Evolutionary conservation across 2,888 invertebrate genomes (phyloP).

Genomic region (Tachina lurida): DNA sequence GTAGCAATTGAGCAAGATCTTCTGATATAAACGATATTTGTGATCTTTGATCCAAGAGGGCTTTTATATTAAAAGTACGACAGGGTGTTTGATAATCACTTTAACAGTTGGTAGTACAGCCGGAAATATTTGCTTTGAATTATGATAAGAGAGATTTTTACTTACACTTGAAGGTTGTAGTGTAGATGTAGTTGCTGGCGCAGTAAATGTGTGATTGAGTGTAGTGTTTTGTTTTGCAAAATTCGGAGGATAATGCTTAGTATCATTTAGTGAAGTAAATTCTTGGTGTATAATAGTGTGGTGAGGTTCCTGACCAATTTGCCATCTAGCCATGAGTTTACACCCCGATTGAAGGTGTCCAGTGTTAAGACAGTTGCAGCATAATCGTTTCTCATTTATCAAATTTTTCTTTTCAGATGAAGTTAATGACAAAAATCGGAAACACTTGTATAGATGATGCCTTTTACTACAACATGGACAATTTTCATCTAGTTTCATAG

Average conservation of each 20-base stretch:
- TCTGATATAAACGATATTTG: slow-evolving; percentile 53
- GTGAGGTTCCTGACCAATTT: slow-evolving; percentile 34
- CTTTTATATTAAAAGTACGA: slow-evolving; percentile 38
- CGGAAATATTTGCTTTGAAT: background rate
- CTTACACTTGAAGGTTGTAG: slow-evolving; percentile 11
- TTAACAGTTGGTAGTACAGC: slow-evolving; percentile 44
- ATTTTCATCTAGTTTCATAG: background rate
- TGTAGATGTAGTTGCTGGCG: slow-evolving; percentile 3
- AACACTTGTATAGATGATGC: no score
- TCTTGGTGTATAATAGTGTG: slow-evolving; percentile 30
- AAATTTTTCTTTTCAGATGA: slow-evolving; percentile 44
- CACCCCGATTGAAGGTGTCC: slow-evolving; percentile 42
- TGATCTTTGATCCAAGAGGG: slow-evolving; percentile 48
- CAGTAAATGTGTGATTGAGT: no score
- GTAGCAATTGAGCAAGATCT: slow-evolving; percentile 36
- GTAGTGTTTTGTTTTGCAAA: no score
- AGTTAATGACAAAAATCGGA: no score
- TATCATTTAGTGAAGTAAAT: background rate
- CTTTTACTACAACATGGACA: slow-evolving; percentile 22
- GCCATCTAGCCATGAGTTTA: slow-evolving; percentile 14
- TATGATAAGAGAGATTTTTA: background rate
- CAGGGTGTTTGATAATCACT: slow-evolving; percentile 25
- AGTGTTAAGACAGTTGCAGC: slow-evolving; percentile 42
- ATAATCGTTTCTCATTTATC: slow-evolving; percentile 13
- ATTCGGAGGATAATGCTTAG: no score